Evolutionary conservation across 2,113 vertebrate species (phyloP), one percentile per base, ranked within the genome.

Genomic region (Chamaea fasciata): DNA sequence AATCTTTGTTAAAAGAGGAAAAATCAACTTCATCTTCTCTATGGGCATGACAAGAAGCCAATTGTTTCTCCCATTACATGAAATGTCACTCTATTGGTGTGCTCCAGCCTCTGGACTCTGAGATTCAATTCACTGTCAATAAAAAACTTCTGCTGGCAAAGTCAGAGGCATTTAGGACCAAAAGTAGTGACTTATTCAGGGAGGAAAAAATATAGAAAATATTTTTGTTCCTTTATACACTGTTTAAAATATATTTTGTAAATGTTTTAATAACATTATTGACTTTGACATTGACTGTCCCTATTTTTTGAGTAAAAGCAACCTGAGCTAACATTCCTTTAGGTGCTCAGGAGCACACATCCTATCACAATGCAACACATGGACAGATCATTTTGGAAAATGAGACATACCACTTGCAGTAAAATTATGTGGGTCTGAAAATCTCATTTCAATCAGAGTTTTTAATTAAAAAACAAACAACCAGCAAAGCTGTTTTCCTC

Each of bases 391-490:
- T 50, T 30, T 6, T 46, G 63, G 55, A 90, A 92, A 85, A 92
- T 6, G 17, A 77, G 64, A 59, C 31, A 17, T 1, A 49, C 55
- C 11, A 35, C 42, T 78, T 47, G 10, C 30, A 75, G 62, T 35
- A 39, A 94, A 80, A 68, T 56, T 55, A 60, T 31, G 13, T 75
- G 33, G 16, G 27, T 35, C 74, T 92, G 56, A 94, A 94, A 93
- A 74, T 77, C 76, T 77, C 28, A 50, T 73, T 80, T 67, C n/a
- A 55, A 44, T 71, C 56, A 49, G 65, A 52, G 60, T 10, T 93
- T 94, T 95, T 92, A 93, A 92, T 93, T 83, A 86, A 95, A 89
- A 92, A 63, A 30, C 63, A 91, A 94, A 17, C 39, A 91, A 78
- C 19, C 55, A 82, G 56, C 52, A 91, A 89, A 84, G 77, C 47